Base-by-base conservation (phyloP, 2,797 vertebrate species). In the Smutsia temminckii region DNA sequence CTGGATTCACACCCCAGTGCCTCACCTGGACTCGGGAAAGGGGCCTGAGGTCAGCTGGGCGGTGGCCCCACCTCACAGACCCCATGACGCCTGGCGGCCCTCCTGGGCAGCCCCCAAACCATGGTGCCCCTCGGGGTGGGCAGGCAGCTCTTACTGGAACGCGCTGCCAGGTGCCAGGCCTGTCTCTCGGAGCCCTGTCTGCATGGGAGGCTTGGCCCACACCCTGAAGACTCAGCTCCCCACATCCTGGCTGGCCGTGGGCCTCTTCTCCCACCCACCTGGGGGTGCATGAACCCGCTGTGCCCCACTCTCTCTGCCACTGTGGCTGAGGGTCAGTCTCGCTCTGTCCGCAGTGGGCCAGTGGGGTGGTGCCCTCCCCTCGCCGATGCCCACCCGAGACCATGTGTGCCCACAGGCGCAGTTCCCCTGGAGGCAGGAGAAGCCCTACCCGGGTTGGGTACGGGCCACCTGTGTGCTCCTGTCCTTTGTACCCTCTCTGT, bases 381-480 rank as follows among this genome's bases (percentile, higher is more conserved):
- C 4, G n/a, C 74, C 34, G 27, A 23, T 0, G 3, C 46, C 34
- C 34, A 61, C 29, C 49, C 7, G n/a, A 10, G 81, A 37, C 40
- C 59, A 1, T 1, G 11, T 40, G 27, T 42, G 78, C 84, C 68
- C 92, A 57, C 57, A 99, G 99, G 98, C 96, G 49, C 3, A 63
- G 0, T 99, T 99, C 91, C 99, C 99, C 0, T 9, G 93, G 61
- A 97, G 97, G 18, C 98, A 99, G 53, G 11, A 86, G 51, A 98
- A 98, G 97, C 8, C 84, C 2, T 99, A 99, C 93, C 99, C 99
- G 0, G 95, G 90, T 49, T 99, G 99, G 99, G 99, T 99, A 63
- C 98, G 98, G 61, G 97, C 94, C 75, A 97, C 98, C 68, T 99
- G 99, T 64, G 69, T 98, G 92, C 94, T 99, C 51, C 96, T 99